phyloP scores from a whole-genome alignment of 2,888 invertebrate genomes.

The Agrotis segetum region DNA sequence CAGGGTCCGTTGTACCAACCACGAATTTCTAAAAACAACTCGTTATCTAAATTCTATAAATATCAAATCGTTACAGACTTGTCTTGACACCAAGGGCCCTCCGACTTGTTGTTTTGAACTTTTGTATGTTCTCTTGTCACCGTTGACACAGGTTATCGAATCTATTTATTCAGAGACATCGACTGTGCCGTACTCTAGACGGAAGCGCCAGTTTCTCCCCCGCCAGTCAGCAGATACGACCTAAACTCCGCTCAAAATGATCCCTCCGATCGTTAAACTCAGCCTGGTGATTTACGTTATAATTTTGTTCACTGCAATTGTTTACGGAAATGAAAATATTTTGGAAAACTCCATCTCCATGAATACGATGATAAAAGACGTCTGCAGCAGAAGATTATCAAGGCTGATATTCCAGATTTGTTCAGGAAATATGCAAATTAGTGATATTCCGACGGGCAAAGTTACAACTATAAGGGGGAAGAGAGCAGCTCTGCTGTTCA shows the following conservation, averaged over 20 bases:
- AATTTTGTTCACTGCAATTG: slow-evolving; percentile 71
- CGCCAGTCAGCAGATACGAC: slow-evolving; percentile 72
- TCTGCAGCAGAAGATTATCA: slow-evolving; percentile 78
- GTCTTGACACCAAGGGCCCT: slow-evolving; percentile 78
- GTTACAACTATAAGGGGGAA: slow-evolving; percentile 75
- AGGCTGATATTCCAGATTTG: slow-evolving; percentile 78
- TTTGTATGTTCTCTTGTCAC: slow-evolving; percentile 81
- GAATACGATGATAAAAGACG: slow-evolving; percentile 72
- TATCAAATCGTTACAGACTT: slow-evolving; percentile 81
- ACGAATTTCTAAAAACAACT: slow-evolving; percentile 82
- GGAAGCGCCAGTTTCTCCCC: slow-evolving; percentile 82
- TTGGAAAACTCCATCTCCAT: slow-evolving; percentile 66
- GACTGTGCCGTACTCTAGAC: slow-evolving; percentile 77
- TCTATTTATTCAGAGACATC: slow-evolving; percentile 84
- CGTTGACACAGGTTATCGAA: slow-evolving; percentile 88
- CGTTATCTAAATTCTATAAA: slow-evolving; percentile 85
- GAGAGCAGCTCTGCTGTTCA: slow-evolving; percentile 74
- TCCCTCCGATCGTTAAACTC: slow-evolving; percentile 68
- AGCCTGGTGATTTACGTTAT: slow-evolving; percentile 72
- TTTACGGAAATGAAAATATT: slow-evolving; percentile 66
- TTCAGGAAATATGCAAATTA: slow-evolving; percentile 71
- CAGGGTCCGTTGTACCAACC: slow-evolving; percentile 66
- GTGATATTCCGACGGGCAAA: slow-evolving; percentile 70
- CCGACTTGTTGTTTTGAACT: slow-evolving; percentile 89
- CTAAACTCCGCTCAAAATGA: slow-evolving; percentile 74